Evolutionary conservation across 2,888 invertebrate genomes (phyloP).

Genomic region (Heliconius ismenius): DNA sequence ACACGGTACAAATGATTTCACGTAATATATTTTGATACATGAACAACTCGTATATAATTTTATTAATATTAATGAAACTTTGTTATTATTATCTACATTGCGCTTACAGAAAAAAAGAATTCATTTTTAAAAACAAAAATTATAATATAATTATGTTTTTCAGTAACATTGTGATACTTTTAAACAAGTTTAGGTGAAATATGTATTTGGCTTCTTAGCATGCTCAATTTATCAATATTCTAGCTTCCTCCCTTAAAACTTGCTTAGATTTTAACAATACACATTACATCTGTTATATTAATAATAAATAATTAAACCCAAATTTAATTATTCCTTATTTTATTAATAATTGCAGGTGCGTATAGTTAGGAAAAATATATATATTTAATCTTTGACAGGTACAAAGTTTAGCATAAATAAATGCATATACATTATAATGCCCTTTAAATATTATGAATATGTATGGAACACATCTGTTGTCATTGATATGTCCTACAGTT

Average conservation of each 20-base stretch:
- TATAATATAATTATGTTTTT: background rate
- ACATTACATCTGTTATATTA: background rate
- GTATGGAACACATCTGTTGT: conserved; percentile 42
- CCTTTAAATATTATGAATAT: conserved; percentile 31
- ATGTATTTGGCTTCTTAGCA: background rate
- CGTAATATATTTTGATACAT: background rate
- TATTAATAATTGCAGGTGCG: conserved; percentile 18
- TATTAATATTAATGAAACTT: background rate
- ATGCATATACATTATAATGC: conserved; percentile 21
- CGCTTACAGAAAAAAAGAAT: too few species aligned
- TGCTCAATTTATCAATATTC: background rate
- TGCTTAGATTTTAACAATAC: background rate
- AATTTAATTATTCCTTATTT: background rate
- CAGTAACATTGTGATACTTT: background rate
- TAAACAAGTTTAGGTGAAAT: background rate
- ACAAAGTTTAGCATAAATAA: conserved; percentile 28
- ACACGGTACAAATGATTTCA: background rate
- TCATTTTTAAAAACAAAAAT: too few species aligned
- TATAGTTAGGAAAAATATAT: conserved; percentile 24
- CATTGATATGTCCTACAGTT: conserved; percentile 41
- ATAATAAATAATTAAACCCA: conserved; percentile 5
- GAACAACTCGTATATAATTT: background rate
- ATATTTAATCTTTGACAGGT: conserved; percentile 32
- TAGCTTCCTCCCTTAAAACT: background rate
- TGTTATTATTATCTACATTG: background rate